These are phyloP conservation scores for Lasioglossum vierecki DNA, from an alignment of 2,888 invertebrate species.

Conservation along the genomic window DNA sequence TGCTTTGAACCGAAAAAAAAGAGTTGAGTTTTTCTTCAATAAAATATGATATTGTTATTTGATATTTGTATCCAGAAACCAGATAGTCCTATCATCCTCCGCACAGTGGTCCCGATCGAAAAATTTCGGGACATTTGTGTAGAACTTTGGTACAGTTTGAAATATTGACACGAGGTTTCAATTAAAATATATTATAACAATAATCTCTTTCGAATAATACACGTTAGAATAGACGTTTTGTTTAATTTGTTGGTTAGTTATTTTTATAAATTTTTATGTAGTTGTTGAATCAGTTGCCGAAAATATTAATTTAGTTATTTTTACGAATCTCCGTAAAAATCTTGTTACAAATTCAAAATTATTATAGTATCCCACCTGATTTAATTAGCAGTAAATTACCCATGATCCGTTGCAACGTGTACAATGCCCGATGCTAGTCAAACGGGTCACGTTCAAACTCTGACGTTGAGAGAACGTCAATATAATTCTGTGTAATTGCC, in stretches of 20 bases:
- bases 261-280: no score
- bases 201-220: no score
- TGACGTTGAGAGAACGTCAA: neutral
- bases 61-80: neutral
- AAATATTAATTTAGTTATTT: no score
- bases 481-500: neutral
- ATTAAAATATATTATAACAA: no score
- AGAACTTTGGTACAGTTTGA: no score
- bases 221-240: no score
- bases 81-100: neutral
- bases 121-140: no score
- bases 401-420: neutral
- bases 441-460: neutral
- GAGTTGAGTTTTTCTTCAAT: neutral
- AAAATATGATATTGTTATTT: neutral
- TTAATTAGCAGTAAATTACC: slow-evolving; percentile 25
- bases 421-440: neutral
- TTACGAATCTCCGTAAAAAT: neutral
- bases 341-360: neutral
- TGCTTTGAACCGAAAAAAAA: slow-evolving; percentile 55
- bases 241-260: no score
- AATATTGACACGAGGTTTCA: no score
- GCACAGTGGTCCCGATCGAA: no score
- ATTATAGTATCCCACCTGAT: neutral
- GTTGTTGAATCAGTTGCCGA: no score